Base-by-base conservation (phyloP, 1,140 invertebrate genomes). In the Temnothorax curvispinosus region DNA sequence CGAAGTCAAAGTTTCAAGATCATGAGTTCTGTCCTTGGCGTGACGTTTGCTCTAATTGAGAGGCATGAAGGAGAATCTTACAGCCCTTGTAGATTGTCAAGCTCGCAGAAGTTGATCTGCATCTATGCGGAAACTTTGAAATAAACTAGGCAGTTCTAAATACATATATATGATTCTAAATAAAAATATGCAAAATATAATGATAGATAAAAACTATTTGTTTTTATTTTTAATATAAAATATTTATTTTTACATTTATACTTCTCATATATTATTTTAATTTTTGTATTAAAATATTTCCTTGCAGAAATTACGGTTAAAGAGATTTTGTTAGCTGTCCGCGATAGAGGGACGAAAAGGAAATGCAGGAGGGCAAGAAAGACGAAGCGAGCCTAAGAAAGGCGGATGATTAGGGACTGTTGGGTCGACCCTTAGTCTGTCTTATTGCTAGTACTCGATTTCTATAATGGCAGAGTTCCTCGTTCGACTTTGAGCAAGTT, bases 41-140 rank as follows among this genome's bases (percentile, higher is more conserved):
- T 38, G 38, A 58, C 64, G 81, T 89, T 92, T 74, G 87, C 62
- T 87, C 91, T 93, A 93, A 93, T 93, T 92, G 92, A 92, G 88
- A 84, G 67, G 71, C 77, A 74, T 65, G 74, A 64, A 77, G 47
- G 58, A 86, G 52, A 9, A 56, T 71, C 89, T 87, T 67, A 50
- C 21, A 44, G 47, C 32, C 21, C 54, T 84, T 69, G 41, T 4
- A 60, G 35, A 38, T 38, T 62, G 52, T 87, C n/a, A 50, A 56
- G 47, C 62, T 27, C n/a, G 18, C 35, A 15, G 9, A 15, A 56
- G 38, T 75, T 21, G n/a, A 71, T 71, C 5, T 44, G 18, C n/a
- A 9, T 52, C 38, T 77, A 84, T 15, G 44, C 15, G 5, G 38
- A 87, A 89, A 87, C 54, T 89, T 86, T 56, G 18, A 52, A 69